Conservation (phyloP, 2,113 vertebrate genomes). For the Chaenogobius annularis region DNA sequence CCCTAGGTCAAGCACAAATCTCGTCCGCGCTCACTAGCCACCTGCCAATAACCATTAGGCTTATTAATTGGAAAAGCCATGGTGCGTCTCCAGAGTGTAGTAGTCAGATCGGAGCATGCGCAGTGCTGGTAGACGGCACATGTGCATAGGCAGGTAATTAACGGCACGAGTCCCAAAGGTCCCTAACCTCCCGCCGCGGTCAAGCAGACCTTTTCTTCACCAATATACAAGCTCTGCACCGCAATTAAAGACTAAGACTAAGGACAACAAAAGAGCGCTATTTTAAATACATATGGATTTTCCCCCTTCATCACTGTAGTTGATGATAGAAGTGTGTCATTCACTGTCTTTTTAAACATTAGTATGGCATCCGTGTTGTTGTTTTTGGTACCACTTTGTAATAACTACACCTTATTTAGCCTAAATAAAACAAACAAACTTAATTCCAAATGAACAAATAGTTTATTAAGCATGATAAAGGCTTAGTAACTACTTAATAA, state of each 20-base stretch:
- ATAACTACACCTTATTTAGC: too few relatives aligned
- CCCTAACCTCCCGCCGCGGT: conserved; percentile 48
- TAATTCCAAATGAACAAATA: too few relatives aligned
- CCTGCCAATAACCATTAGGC: conserved; percentile 62
- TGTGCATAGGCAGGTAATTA: conserved; percentile 24
- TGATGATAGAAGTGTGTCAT: background rate
- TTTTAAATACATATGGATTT: background rate
- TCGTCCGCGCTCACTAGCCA: conserved; percentile 46
- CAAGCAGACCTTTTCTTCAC: conserved; percentile 26
- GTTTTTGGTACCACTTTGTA: too few relatives aligned
- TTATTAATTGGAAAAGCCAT: conserved; percentile 62
- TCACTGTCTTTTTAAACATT: background rate
- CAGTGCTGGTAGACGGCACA: conserved; percentile 24
- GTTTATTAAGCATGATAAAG: too few relatives aligned
- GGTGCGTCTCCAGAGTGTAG: conserved; percentile 49
- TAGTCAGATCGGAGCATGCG: conserved; percentile 38
- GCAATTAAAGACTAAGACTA: conserved; percentile 16
- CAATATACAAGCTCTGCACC: conserved; percentile 3
- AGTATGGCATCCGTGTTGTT: background rate
- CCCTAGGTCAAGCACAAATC: conserved; percentile 40
- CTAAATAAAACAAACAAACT: too few relatives aligned
- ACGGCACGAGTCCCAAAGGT: conserved; percentile 56
- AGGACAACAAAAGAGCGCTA: background rate
- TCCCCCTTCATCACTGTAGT: background rate
- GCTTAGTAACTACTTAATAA: too few relatives aligned